Evolutionary conservation across 2,797 vertebrate genomes (phyloP).

Genomic region (Alfaro cultratus): DNA sequence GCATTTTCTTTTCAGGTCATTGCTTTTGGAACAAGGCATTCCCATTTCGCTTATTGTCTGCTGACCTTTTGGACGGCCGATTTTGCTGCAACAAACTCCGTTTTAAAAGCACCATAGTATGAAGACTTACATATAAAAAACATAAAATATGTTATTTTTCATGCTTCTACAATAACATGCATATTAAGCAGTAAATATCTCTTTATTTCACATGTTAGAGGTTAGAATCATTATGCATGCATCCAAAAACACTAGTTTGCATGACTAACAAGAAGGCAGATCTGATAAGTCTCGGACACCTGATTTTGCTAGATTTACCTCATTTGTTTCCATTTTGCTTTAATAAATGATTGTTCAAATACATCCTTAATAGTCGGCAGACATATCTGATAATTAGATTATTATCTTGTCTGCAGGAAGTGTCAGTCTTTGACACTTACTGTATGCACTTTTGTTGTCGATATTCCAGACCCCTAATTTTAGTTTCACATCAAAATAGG

Average conservation of each 20-base stretch:
- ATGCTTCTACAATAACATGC: not conserved
- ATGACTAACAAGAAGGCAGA: not conserved
- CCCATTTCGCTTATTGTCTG: constrained; percentile 67
- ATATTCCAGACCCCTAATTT: not conserved
- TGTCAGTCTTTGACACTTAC: constrained; percentile 13
- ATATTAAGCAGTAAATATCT: not conserved
- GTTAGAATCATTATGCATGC: not conserved
- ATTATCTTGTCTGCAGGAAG: constrained; percentile 26
- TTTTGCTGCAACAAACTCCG: constrained; percentile 62
- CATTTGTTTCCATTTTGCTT: constrained; percentile 15
- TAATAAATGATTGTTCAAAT: constrained; percentile 23
- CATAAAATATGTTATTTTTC: not conserved
- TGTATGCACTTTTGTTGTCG: constrained; percentile 25
- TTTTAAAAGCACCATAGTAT: constrained; percentile 44
- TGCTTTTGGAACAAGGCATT: constrained; percentile 69
- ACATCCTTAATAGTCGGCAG: constrained; percentile 6
- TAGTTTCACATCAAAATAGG: constrained; percentile 30
- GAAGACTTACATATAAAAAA: not conserved
- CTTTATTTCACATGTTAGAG: not conserved
- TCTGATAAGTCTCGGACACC: not conserved
- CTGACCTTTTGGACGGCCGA: constrained; percentile 68
- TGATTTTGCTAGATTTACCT: constrained; percentile 11
- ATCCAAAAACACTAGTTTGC: not conserved
- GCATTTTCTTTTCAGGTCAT: constrained; percentile 71
- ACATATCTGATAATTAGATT: constrained; percentile 34